These are phyloP conservation scores for Alectoris magna DNA, from an alignment of 2,797 vertebrate species.

Conservation along the genomic window DNA sequence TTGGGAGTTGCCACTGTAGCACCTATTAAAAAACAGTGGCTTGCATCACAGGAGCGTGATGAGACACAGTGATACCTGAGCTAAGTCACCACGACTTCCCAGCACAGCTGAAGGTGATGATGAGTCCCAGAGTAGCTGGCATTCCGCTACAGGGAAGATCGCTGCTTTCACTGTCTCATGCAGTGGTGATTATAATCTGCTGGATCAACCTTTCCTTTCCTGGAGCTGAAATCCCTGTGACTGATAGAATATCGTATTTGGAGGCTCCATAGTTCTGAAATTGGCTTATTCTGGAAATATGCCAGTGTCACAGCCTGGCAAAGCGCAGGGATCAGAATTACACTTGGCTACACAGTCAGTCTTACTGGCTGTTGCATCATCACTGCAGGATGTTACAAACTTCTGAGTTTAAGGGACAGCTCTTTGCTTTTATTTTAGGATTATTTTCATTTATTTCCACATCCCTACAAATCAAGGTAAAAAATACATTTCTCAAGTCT, in stretches of 20 bases:
- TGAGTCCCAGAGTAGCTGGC: constrained; percentile 22
- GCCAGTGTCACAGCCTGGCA: constrained; percentile 66
- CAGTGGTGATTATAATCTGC: constrained; percentile 40
- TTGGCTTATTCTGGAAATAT: constrained; percentile 65
- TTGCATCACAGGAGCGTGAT: constrained; percentile 40
- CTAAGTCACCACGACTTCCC: not conserved
- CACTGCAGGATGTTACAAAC: constrained; percentile 7
- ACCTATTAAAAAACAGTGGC: constrained; percentile 8
- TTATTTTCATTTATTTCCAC: not conserved
- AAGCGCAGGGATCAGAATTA: constrained; percentile 42
- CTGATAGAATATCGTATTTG: constrained; percentile 63
- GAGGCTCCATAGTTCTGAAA: constrained; percentile 64
- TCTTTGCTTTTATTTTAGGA: not conserved
- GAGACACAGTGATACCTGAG: constrained; percentile 30
- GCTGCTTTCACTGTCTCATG: constrained; percentile 12
- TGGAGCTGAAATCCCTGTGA: constrained; percentile 54
- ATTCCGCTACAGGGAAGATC: not conserved
- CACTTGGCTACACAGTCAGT: constrained; percentile 41
- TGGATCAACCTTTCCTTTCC: constrained; percentile 61
- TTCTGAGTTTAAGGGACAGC: not conserved
- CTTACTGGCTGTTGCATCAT: constrained; percentile 59
- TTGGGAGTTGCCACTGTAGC: constrained; percentile 12
- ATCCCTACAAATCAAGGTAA: not conserved
- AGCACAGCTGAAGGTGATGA: constrained; percentile 49
- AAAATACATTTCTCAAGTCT: not conserved